phyloP scores from a whole-genome alignment of 1,140 invertebrate species.

The Apis florea region DNA sequence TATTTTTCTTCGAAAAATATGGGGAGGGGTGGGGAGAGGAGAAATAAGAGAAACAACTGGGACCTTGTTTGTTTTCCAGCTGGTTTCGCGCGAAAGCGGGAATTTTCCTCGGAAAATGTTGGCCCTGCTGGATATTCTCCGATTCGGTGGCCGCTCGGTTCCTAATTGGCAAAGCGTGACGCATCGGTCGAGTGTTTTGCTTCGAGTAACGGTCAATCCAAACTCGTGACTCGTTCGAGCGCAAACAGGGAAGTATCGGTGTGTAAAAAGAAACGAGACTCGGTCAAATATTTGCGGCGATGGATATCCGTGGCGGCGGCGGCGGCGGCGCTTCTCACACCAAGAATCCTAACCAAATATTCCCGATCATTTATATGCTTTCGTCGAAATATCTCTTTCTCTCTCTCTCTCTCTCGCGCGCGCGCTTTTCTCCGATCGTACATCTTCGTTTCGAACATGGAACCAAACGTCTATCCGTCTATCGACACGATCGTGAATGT shows the following conservation, averaged over 20 bases:
- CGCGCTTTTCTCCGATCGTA: too few species aligned
- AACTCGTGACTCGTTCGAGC: slow-evolving; percentile 14
- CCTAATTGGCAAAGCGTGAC: slow-evolving; percentile 53
- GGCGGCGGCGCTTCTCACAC: neutral
- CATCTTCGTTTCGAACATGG: too few species aligned
- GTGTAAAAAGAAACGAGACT: slow-evolving; percentile 2
- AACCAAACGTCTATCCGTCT: neutral
- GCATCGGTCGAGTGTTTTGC: slow-evolving; percentile 30
- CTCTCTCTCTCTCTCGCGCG: neutral
- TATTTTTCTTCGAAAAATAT: too few species aligned
- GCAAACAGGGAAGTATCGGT: slow-evolving; percentile 34
- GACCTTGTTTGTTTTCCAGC: too few species aligned
- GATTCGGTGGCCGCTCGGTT: neutral
- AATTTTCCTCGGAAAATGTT: neutral
- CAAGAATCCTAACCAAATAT: slow-evolving; percentile 31
- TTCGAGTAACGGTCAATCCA: slow-evolving; percentile 52
- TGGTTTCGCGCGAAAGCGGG: neutral
- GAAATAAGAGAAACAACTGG: too few species aligned
- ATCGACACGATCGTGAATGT: too few species aligned
- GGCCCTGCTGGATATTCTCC: neutral
- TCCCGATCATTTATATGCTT: slow-evolving; percentile 1
- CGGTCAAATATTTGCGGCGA: slow-evolving; percentile 34
- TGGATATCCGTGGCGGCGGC: neutral
- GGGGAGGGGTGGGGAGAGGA: too few species aligned
- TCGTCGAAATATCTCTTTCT: neutral